Conservation (phyloP, 2,797 vertebrate species). For the Silurus aristotelis region DNA sequence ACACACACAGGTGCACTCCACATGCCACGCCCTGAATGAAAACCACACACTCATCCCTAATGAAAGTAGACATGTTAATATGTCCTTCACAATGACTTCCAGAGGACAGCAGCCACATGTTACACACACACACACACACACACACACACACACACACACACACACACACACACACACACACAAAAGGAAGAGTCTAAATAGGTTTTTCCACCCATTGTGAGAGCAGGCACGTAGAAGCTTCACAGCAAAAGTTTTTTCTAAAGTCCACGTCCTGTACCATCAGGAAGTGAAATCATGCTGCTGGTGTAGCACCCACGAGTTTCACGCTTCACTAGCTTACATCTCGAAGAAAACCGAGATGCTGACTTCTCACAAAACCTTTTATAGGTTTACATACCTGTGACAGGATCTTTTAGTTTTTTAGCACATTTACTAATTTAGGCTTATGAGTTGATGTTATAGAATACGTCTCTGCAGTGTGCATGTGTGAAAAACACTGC, state of each 20-base stretch:
- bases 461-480: neutral
- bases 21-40: slow-evolving; percentile 46
- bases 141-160: slow-evolving; percentile 9
- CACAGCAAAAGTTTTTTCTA: neutral
- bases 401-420: no score
- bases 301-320: slow-evolving; percentile 15
- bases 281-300: slow-evolving; percentile 53
- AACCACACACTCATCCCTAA: slow-evolving; percentile 22
- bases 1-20: slow-evolving; percentile 52
- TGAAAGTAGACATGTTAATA: slow-evolving; percentile 6
- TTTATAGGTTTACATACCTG: no score
- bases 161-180: slow-evolving; percentile 15
- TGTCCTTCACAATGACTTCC: neutral
- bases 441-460: neutral
- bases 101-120: slow-evolving; percentile 34
- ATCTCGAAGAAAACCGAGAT: neutral
- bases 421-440: neutral
- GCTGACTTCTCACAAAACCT: neutral
- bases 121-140: neutral
- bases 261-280: slow-evolving; percentile 10
- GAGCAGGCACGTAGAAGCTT: neutral
- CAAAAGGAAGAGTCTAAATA: neutral
- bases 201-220: neutral
- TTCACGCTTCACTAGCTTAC: neutral
- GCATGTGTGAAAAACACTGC: neutral